Conservation (phyloP, 2,113 vertebrate species). For the Python bivittatus region DNA sequence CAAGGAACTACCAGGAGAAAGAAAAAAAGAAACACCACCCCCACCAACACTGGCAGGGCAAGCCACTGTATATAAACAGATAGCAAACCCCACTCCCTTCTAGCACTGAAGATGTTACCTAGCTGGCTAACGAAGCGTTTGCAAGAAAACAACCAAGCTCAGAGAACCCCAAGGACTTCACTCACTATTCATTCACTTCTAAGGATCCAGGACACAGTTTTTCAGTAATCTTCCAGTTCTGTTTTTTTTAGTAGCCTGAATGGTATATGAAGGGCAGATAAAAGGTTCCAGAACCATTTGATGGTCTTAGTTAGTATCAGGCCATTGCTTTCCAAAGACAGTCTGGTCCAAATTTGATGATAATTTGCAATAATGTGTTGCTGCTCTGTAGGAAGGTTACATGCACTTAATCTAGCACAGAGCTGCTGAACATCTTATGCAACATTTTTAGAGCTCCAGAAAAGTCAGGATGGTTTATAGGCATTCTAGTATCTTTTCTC, state of each 20-base stretch:
- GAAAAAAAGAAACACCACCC: no score
- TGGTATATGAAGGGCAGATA: constrained; percentile 6
- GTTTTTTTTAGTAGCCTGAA: constrained; percentile 19
- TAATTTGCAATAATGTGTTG: constrained; percentile 1
- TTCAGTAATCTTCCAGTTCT: not conserved
- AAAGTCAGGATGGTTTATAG: not conserved
- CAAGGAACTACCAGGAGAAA: no score
- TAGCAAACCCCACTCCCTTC: no score
- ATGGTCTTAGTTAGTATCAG: constrained; percentile 7
- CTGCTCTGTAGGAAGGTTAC: not conserved
- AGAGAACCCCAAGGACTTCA: no score
- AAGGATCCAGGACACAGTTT: not conserved
- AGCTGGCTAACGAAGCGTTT: no score
- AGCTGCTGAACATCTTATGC: not conserved
- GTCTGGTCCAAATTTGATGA: not conserved
- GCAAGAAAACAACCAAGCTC: no score
- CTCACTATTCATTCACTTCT: not conserved
- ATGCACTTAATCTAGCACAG: not conserved
- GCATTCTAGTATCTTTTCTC: not conserved
- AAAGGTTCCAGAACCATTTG: constrained; percentile 15
- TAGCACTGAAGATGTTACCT: no score
- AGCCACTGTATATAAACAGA: no score
- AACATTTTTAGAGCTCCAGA: not conserved
- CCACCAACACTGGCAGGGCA: no score
- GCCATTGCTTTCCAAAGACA: not conserved